Evolutionary conservation across 2,888 invertebrate species (phyloP), one percentile per base, ranked within the genome.

Genomic region (Calameuta pallipes): DNA sequence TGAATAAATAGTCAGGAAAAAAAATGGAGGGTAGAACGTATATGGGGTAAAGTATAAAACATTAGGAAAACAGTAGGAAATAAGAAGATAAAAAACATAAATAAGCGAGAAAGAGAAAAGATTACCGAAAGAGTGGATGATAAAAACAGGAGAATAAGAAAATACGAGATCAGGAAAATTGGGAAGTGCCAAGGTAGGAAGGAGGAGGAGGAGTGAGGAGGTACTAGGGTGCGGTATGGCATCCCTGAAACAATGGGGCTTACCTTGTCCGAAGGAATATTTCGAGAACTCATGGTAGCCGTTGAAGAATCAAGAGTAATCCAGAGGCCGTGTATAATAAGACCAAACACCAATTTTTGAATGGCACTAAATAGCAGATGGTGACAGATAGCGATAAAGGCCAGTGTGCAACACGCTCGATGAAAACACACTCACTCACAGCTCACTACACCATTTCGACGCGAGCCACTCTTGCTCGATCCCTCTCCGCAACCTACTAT

Each of bases 261-360:
- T 93, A 96, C 96, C 96, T 96, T 96, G 94, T 96, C 96, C 92
- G 96, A 95, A 92, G 96, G 96, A 93, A 96, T 95, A 93, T 95
- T 95, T 93, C 96, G 95, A 92, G 94, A 94, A 93, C 95, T 95
- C 95, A 95, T 95, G 92, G 93, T 93, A 88, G 81, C 79, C 81
- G 79, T 76, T 76, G 82, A 79, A 81, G 78, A 79, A 81, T 80
- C 77, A 82, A 81, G 82, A 80, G 79, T 82, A 88, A 87, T 89
- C 88, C 89, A 87, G 86, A 89, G 87, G 88, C 87, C 85, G 83
- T 84, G 83, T 84, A 85, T 86, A 83, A 81, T 84, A 81, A 79
- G 83, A 82, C 82, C 84, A 81, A 84, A 85, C 84, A 83, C 81
- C 80, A 84, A 85, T 83, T 83, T 82, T 82, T 84, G 81, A 83